Evolutionary conservation across 1,140 invertebrate species (phyloP).

Genomic region (Drosophila athabasca): DNA sequence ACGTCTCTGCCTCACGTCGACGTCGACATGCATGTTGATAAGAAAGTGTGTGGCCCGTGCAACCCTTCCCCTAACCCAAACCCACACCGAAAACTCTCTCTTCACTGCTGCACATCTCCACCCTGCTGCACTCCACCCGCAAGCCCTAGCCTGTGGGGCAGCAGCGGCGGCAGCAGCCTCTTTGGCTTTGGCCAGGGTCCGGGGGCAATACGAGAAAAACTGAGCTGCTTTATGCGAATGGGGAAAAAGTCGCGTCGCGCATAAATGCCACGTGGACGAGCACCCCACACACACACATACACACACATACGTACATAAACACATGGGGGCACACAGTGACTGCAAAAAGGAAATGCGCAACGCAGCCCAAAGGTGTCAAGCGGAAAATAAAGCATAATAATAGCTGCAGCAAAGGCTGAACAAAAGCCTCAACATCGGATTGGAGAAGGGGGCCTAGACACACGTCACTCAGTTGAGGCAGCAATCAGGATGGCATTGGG

Average conservation of each 20-base stretch:
- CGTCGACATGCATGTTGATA: conserved; percentile 67
- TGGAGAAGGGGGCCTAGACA: conserved; percentile 19
- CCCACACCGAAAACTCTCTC: conserved; percentile 6
- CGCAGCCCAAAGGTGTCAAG: conserved; percentile 77
- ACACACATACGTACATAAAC: neutral
- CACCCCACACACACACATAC: conserved; percentile 1
- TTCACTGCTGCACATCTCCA: neutral
- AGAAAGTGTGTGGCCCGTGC: conserved; percentile 35
- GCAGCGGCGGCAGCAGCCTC: conserved; percentile 9
- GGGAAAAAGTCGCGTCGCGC: conserved; percentile 26
- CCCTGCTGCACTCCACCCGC: neutral
- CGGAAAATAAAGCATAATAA: conserved; percentile 80
- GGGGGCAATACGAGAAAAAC: conserved; percentile 22
- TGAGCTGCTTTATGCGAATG: conserved; percentile 36
- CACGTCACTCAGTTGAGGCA: conserved; percentile 18
- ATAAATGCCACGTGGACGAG: conserved; percentile 49
- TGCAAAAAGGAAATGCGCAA: conserved; percentile 76
- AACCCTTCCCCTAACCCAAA: conserved; percentile 29
- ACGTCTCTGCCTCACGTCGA: conserved; percentile 61
- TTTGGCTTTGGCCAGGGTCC: conserved; percentile 38
- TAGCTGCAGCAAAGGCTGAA: conserved; percentile 39
- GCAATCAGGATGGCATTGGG: neutral
- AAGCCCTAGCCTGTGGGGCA: conserved; percentile 6
- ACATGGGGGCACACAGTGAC: conserved; percentile 19
- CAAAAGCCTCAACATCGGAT: conserved; percentile 21